A percentile compares a stretch with the other conserved stretches of the same genome.
Evolutionary conservation across 2,888 invertebrate species (phyloP).

Genomic region (Drosophila hamatofila): DNA sequence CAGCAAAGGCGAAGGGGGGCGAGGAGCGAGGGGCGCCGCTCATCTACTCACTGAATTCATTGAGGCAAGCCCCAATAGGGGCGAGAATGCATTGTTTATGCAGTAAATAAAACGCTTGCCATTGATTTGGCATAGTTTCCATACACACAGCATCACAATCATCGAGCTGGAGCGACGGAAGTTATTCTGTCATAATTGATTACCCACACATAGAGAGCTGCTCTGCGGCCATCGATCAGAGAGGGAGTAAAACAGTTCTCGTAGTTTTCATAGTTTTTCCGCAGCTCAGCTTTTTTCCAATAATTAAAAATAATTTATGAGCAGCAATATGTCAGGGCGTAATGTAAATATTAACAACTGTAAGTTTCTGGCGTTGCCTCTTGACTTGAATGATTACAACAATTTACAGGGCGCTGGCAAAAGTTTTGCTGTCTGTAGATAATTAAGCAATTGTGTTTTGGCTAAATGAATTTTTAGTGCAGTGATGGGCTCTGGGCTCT

Average conservation of each 20-base stretch:
- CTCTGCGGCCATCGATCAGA: constrained; percentile 59
- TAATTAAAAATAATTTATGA: constrained; percentile 80
- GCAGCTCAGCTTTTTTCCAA: constrained; percentile 43
- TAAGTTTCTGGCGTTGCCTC: constrained; percentile 12
- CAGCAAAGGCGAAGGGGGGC: not conserved
- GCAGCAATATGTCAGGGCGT: constrained; percentile 69
- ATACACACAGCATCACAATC: constrained; percentile 33
- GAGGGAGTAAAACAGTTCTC: constrained; percentile 36
- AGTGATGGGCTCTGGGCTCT: constrained; percentile 20
- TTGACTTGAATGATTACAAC: constrained; percentile 70
- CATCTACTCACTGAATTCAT: constrained; percentile 15
- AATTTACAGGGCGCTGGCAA: constrained; percentile 54
- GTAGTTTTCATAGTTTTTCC: constrained; percentile 31
- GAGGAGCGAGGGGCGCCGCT: not conserved
- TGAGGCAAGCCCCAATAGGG: not conserved
- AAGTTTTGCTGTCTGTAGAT: constrained; percentile 63
- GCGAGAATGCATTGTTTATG: constrained; percentile 50
- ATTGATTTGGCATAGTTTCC: constrained; percentile 69
- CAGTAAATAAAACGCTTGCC: constrained; percentile 60
- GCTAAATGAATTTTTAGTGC: constrained; percentile 71
- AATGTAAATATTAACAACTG: constrained; percentile 65
- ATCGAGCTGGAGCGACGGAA: constrained; percentile 9
- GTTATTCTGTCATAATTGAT: constrained; percentile 46
- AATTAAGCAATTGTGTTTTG: constrained; percentile 81
- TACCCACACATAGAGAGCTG: constrained; percentile 37